Evolutionary conservation across 2,113 vertebrate species (phyloP).

Genomic region (Pelecanoides urinatrix): DNA sequence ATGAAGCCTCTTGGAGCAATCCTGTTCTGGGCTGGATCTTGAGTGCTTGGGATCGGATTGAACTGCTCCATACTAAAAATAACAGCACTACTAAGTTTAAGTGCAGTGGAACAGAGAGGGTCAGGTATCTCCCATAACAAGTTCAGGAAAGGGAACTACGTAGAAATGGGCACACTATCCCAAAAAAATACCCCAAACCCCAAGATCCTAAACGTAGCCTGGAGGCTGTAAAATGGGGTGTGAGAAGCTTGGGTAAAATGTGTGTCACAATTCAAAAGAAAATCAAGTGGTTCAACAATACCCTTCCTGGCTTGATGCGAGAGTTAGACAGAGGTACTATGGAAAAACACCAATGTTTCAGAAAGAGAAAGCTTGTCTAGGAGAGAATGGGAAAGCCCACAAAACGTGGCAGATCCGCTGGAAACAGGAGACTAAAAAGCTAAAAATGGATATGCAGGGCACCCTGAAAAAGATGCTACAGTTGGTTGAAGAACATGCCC

Average conservation of each 20-base stretch:
- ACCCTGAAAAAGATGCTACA: too few relatives aligned
- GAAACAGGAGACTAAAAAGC: neutral
- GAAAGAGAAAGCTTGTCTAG: neutral
- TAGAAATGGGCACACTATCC: neutral
- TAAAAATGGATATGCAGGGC: neutral
- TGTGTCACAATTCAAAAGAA: neutral
- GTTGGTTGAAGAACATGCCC: neutral
- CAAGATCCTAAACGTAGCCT: neutral
- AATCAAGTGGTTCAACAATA: neutral
- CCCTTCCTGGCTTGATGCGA: neutral
- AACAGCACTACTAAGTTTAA: neutral
- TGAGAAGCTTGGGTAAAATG: neutral
- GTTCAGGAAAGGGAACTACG: neutral
- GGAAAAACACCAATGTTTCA: neutral
- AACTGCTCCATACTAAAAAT: neutral
- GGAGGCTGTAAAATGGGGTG: neutral
- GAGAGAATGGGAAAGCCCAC: neutral
- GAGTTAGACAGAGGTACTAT: neutral
- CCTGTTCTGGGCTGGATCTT: neutral
- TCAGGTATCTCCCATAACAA: neutral
- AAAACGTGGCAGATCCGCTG: neutral
- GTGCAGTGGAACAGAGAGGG: neutral
- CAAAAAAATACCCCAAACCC: neutral
- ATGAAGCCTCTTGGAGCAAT: neutral
- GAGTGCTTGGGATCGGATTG: neutral